phyloP scores from a whole-genome alignment of 2,888 invertebrate genomes.

The Hesperia comma region DNA sequence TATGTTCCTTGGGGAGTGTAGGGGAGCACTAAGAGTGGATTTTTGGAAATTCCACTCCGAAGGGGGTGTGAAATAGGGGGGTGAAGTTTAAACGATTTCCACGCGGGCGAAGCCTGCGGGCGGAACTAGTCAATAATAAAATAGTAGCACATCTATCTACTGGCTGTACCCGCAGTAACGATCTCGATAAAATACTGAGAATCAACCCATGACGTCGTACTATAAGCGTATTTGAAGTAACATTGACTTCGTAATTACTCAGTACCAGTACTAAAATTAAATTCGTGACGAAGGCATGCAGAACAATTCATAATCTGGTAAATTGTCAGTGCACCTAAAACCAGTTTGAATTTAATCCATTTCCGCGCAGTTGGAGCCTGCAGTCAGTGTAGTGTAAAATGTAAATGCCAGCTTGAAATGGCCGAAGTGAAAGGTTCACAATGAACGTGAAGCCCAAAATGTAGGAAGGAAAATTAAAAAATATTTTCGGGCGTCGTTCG shows the following conservation, averaged over 20 bases:
- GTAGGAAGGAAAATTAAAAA: constrained; percentile 73
- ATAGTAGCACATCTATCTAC: too few species aligned
- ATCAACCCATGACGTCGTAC: too few species aligned
- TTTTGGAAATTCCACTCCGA: too few species aligned
- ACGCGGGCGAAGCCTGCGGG: too few species aligned
- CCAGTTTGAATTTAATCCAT: constrained; percentile 36
- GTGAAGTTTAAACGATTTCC: too few species aligned
- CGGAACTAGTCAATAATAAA: too few species aligned
- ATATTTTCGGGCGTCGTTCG: constrained; percentile 53
- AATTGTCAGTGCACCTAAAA: constrained; percentile 34
- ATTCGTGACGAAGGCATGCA: not conserved
- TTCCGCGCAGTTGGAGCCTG: constrained; percentile 33
- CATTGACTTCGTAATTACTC: not conserved
- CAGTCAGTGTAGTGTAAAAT: constrained; percentile 36
- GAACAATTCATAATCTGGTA: constrained; percentile 24
- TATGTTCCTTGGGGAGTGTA: too few species aligned
- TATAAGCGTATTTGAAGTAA: too few species aligned
- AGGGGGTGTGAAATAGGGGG: too few species aligned
- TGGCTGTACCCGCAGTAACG: too few species aligned
- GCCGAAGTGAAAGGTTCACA: constrained; percentile 52
- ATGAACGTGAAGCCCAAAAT: constrained; percentile 55
- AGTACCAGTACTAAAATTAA: not conserved
- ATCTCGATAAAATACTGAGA: not conserved
- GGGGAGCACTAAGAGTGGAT: too few species aligned
- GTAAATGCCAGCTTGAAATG: constrained; percentile 36